A percentile compares a stretch with the other conserved stretches of the same genome.
Evolutionary conservation across 2,113 vertebrate species (phyloP).

Genomic region (Chiloscyllium plagiosum): DNA sequence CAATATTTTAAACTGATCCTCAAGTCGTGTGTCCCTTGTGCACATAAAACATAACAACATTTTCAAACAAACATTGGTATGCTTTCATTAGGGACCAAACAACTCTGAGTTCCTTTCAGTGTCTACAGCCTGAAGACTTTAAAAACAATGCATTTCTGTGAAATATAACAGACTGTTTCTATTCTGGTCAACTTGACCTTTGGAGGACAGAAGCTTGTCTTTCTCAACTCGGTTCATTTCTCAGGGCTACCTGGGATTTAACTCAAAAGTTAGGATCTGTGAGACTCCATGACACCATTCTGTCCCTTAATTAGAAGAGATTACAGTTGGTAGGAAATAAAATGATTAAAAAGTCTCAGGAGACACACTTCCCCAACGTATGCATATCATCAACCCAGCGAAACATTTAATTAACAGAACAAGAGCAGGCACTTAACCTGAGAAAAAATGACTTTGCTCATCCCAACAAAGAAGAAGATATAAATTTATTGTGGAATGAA

Average conservation of each 20-base stretch:
- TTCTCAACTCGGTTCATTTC: neutral
- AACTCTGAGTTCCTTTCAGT: neutral
- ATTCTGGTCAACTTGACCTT: neutral
- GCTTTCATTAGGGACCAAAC: neutral
- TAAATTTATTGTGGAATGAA: neutral
- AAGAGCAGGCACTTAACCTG: neutral
- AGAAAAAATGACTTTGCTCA: neutral
- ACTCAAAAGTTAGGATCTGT: neutral
- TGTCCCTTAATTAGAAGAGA: neutral
- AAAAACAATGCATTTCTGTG: neutral
- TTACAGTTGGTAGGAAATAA: neutral
- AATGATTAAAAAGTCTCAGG: neutral
- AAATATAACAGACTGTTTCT: neutral
- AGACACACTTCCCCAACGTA: neutral
- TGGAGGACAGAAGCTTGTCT: neutral
- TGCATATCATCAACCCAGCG: neutral
- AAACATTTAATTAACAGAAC: neutral
- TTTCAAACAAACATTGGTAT: neutral
- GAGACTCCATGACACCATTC: neutral
- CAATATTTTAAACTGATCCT: neutral
- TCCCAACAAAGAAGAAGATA: neutral
- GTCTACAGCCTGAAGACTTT: neutral
- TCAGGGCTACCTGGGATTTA: neutral
- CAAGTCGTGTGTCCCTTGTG: neutral
- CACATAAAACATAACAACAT: neutral